Conservation (phyloP, 2,888 invertebrate species). For the Agrilus mali region DNA sequence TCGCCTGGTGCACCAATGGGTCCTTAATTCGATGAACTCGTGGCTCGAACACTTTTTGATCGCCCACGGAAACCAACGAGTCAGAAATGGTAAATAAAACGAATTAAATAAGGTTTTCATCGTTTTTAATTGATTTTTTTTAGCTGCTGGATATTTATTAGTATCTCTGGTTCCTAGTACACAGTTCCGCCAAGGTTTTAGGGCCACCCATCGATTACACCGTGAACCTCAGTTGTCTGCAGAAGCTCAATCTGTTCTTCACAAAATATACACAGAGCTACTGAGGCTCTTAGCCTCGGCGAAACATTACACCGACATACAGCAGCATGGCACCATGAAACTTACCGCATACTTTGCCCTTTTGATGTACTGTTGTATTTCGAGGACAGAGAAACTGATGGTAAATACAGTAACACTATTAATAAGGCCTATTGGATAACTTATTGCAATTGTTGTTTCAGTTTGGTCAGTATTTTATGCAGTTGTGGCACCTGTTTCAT, state of each 20-base stretch:
- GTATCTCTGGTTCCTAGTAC: slow-evolving; percentile 85
- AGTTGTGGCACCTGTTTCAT: slow-evolving; percentile 90
- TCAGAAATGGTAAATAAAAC: slow-evolving; percentile 54
- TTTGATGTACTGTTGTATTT: slow-evolving; percentile 82
- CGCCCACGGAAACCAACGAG: slow-evolving; percentile 73
- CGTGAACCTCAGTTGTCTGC: slow-evolving; percentile 38
- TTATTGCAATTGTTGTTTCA: slow-evolving; percentile 28
- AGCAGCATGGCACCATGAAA: slow-evolving; percentile 81
- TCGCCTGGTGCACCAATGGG: slow-evolving; percentile 83
- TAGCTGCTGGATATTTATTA: slow-evolving; percentile 77
- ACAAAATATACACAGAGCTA: slow-evolving; percentile 60
- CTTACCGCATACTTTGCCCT: slow-evolving; percentile 87
- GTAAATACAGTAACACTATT: slow-evolving; percentile 33
- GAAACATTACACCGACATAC: slow-evolving; percentile 74
- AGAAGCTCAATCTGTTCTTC: slow-evolving; percentile 43
- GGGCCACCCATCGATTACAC: slow-evolving; percentile 43
- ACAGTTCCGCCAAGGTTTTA: slow-evolving; percentile 79
- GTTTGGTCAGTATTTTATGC: slow-evolving; percentile 86
- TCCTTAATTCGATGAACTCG: slow-evolving; percentile 78
- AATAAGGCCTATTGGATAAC: neutral
- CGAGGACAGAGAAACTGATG: slow-evolving; percentile 85
- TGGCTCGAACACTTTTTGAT: slow-evolving; percentile 87
- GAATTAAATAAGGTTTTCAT: neutral
- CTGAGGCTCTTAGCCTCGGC: slow-evolving; percentile 68
- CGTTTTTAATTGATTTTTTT: slow-evolving; percentile 16